phyloP scores from a whole-genome alignment of 2,888 invertebrate genomes.

The Lobophora halterata region DNA sequence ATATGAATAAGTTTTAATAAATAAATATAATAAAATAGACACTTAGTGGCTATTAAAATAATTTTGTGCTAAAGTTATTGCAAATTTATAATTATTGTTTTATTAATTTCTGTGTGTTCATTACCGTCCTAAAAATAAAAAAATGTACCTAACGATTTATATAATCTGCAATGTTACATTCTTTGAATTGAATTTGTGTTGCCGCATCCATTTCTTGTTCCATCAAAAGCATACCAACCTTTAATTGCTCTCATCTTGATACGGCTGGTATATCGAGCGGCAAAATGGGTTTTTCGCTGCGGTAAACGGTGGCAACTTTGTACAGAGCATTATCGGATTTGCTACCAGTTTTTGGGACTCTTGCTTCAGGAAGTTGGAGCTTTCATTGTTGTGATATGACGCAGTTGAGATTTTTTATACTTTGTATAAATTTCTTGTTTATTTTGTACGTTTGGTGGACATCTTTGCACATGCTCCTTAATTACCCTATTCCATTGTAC shows the following conservation, averaged over 20 bases:
- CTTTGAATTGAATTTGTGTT: constrained; percentile 18
- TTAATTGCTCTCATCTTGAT: constrained; percentile 81
- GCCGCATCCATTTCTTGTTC: constrained; percentile 49
- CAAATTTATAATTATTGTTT: background rate
- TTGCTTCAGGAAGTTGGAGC: constrained; percentile 17
- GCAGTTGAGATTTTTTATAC: constrained; percentile 4
- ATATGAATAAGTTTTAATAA: no score
- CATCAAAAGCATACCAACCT: constrained; percentile 54
- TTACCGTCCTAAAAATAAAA: no score
- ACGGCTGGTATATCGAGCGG: constrained; percentile 79
- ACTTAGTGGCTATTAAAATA: no score
- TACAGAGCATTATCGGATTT: constrained; percentile 75
- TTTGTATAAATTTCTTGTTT: no score
- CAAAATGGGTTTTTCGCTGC: constrained; percentile 77
- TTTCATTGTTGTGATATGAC: constrained; percentile 8
- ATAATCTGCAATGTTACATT: background rate
- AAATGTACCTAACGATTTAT: no score
- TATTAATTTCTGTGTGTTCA: no score
- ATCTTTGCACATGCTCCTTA: no score
- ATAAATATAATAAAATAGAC: no score
- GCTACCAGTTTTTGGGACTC: constrained; percentile 39
- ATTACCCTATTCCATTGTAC: no score
- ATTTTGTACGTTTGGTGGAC: no score
- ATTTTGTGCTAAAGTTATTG: background rate
- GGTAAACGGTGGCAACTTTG: constrained; percentile 72